A percentile compares a stretch with the other conserved stretches of the same genome.
Conservation (phyloP, 2,888 invertebrate genomes). For the Acrobasis suavella region DNA sequence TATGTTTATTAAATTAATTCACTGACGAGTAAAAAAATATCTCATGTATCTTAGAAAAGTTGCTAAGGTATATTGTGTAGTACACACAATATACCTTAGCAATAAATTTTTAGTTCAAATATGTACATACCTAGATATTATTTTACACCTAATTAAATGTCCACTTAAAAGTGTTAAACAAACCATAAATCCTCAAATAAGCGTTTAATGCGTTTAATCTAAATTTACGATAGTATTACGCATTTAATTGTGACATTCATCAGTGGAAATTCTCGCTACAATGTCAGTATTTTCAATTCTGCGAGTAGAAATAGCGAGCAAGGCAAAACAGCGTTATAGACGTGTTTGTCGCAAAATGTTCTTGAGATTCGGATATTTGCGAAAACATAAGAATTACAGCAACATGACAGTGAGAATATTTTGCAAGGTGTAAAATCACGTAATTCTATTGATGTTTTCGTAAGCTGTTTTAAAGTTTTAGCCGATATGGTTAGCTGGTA, state of each 20-base stretch:
- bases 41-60: too few species aligned
- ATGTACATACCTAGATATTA: neutral
- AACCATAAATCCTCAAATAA: conserved; percentile 11
- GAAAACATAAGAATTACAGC: conserved; percentile 36
- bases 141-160: neutral
- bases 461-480: neutral
- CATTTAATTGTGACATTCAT: conserved; percentile 14
- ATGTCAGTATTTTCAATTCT: conserved; percentile 51
- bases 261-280: conserved; percentile 43
- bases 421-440: neutral
- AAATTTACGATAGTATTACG: conserved; percentile 19
- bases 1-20: too few species aligned
- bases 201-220: conserved; percentile 19
- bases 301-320: conserved; percentile 38
- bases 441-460: neutral
- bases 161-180: neutral
- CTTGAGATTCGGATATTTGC: conserved; percentile 51
- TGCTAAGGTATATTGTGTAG: too few species aligned
- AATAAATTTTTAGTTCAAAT: too few species aligned
- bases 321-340: conserved; percentile 49
- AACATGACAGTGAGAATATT: conserved; percentile 3
- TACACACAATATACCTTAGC: too few species aligned
- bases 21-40: too few species aligned
- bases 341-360: conserved; percentile 60
- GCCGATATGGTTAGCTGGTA: too few species aligned